phyloP scores from a whole-genome alignment of 2,113 vertebrate genomes.

The Cyrtonyx montezumae region DNA sequence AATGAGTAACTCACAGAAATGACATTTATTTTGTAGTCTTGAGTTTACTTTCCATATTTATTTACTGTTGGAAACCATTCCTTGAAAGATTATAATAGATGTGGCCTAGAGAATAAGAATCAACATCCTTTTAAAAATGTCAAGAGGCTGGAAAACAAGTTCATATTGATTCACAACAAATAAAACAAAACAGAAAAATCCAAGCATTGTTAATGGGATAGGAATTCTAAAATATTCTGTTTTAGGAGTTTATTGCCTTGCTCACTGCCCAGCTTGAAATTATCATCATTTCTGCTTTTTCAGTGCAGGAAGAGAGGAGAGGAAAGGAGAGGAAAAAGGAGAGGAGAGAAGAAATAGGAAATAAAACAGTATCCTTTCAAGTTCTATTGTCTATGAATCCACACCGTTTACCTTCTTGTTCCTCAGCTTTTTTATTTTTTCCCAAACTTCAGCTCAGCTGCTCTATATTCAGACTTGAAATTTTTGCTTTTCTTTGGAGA shows the following conservation, averaged over 20 bases:
- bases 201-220: not conserved
- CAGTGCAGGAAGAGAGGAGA: not conserved
- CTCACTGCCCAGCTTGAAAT: not conserved
- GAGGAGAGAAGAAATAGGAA: too few relatives aligned
- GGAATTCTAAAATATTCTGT: conserved; percentile 40
- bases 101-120: not conserved
- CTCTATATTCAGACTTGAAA: not conserved
- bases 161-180: not conserved
- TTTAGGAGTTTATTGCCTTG: not conserved
- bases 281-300: not conserved
- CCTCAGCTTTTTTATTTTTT: not conserved
- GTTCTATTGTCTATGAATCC: not conserved
- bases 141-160: not conserved
- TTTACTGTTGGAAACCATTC: not conserved
- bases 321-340: not conserved
- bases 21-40: accelerated
- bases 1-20: not conserved
- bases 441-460: not conserved
- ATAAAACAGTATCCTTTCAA: not conserved
- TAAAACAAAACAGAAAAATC: not conserved
- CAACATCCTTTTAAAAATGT: not conserved
- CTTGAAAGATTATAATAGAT: not conserved
- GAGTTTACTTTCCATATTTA: not conserved
- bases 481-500: not conserved
- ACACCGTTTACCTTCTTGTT: not conserved